Evolutionary conservation across 2,888 invertebrate genomes (phyloP), one percentile per base, ranked within the genome.

Genomic region (Endotricha flammealis): DNA sequence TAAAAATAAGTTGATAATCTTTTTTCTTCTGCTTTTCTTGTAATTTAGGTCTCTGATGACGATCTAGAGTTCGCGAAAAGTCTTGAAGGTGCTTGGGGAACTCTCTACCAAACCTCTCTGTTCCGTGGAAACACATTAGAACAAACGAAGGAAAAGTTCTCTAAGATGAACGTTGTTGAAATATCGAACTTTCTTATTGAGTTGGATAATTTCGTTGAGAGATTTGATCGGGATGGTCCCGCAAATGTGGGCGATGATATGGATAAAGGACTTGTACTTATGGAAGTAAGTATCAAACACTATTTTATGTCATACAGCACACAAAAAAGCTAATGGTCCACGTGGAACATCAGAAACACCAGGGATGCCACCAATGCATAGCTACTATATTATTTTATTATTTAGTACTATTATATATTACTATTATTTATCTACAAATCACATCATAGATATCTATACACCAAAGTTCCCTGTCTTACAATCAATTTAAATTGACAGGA

Each of bases 81-180:
- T 39, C 71, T 95, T 28, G 90, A 92, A 64, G 73, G 87, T 10
- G 88, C 92, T 1, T 95, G 94, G 94, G 89, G 91, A 39, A 82
- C 85, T 2, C 71, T 95, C 7, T 92, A 91, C 56, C 87, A 91
- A 34, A 90, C 91, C 0, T 91, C 92, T 0, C 64, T 94, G 4
- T 93, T 91, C 71, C 87, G 93, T 36, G 89, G 89, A 7, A 89
- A 89, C 41, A 91, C 91, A 1, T 71, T 95, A 22, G 92, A 93
- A 58, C 90, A 92, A 36, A 95, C 95, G n/a, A 96, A 95, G 64
- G 92, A 92, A 36, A 92, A 94, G 58, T 97, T 96, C 77, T 93
- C 94, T 6, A 91, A 92, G 59, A 88, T 96, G 57, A 96, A 95
- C 20, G 88, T 91, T 32, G 81, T 88, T 0, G 92, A 96, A 70